Percentiles rank a stretch among this genome's conserved stretches.
These are phyloP conservation scores for Chrysolina haemoptera DNA, from an alignment of 2,888 invertebrate species.

Conservation along the genomic window DNA sequence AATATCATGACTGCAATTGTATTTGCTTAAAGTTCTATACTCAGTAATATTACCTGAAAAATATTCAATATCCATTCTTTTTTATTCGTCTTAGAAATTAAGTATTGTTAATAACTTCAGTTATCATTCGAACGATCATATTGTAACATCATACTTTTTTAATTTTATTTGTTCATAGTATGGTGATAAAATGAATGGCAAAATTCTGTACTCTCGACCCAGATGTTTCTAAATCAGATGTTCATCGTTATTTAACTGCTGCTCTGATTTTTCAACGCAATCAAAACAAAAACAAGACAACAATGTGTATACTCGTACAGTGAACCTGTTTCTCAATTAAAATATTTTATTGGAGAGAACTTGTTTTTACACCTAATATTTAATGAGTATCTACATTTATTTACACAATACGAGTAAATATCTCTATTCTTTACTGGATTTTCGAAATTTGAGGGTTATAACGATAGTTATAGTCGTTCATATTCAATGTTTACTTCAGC, in stretches of 20 bases:
- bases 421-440: background rate
- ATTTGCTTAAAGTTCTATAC: background rate
- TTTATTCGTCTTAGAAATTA: background rate
- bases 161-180: slow-evolving; percentile 9
- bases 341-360: slow-evolving; percentile 4
- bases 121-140: background rate
- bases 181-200: background rate
- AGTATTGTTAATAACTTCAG: background rate
- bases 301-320: slow-evolving; percentile 5
- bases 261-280: slow-evolving; percentile 18
- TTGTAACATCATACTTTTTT: background rate
- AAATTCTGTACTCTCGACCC: background rate
- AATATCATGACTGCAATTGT: background rate
- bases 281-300: slow-evolving; percentile 19
- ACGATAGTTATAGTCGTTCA: background rate
- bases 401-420: slow-evolving; percentile 14
- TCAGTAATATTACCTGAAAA: slow-evolving; percentile 1
- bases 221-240: slow-evolving; percentile 1
- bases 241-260: slow-evolving; percentile 15
- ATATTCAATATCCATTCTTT: background rate
- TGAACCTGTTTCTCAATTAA: slow-evolving; percentile 6
- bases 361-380: slow-evolving; percentile 18
- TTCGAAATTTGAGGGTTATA: slow-evolving; percentile 10
- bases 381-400: background rate
- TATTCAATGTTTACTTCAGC: background rate